These are phyloP conservation scores for Melanotaenia pygmaea DNA, from an alignment of 2,797 vertebrate species.

Conservation along the genomic window DNA sequence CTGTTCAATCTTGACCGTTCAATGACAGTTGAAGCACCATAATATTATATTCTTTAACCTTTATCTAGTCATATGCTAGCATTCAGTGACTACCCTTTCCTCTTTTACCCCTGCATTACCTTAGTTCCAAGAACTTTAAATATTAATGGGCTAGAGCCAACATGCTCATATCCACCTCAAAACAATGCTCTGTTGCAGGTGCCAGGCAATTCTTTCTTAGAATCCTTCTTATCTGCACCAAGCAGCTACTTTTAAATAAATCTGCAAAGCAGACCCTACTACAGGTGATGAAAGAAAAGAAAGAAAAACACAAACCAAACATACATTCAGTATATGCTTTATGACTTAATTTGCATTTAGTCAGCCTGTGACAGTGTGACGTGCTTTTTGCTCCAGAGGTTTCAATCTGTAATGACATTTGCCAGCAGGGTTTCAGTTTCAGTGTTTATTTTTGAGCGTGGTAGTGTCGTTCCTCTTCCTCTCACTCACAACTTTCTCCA, in stretches of 20 bases:
- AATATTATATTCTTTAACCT: too few species aligned
- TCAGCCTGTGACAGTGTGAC: background rate
- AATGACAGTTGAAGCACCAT: background rate
- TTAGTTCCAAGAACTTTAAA: too few species aligned
- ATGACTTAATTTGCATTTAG: background rate
- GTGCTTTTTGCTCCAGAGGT: constrained; percentile 25
- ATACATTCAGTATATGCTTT: background rate
- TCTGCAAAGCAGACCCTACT: background rate
- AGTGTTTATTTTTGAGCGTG: constrained; percentile 71
- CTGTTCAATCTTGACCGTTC: background rate
- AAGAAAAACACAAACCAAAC: background rate
- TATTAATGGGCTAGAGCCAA: too few species aligned
- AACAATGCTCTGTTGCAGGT: background rate
- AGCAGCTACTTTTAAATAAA: background rate
- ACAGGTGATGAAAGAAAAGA: background rate
- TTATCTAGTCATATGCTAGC: too few species aligned
- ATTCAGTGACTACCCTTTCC: too few species aligned
- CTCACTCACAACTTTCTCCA: constrained; percentile 65
- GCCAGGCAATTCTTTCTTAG: background rate
- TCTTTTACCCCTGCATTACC: too few species aligned
- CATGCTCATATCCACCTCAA: background rate
- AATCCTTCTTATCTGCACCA: background rate
- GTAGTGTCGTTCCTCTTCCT: constrained; percentile 68
- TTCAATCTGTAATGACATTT: constrained; percentile 33
- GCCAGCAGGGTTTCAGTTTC: constrained; percentile 58